Evolutionary conservation across 2,888 invertebrate species (phyloP), one percentile per base, ranked within the genome.

Genomic region (Drosophila austrosaltans): DNA sequence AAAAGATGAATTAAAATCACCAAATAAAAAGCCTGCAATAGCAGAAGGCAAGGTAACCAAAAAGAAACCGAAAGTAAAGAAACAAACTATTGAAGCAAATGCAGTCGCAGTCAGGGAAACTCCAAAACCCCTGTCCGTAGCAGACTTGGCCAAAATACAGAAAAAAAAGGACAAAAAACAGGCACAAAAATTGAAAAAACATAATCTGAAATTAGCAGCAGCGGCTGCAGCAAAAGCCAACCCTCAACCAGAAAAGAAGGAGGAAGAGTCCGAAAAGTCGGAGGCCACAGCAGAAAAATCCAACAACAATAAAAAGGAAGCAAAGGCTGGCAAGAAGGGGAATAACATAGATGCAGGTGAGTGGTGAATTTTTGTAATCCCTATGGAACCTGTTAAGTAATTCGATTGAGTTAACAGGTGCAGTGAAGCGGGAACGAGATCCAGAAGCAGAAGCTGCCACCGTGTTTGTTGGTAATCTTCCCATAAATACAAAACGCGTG

Each of bases 391-490:
- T 3, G 2, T 8, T 1, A 48, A 1, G 2, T 10, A 48, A 22
- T 12, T 12, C 2, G 2, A 36, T 10, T 36, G 30, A 36, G 8
- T n/a, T 8, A 12, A 56, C 59, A 84, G 87, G 66, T 48, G 62
- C 56, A 10, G 70, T 72, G 0, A 83, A 75, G 12, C 22, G 75
- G 3, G 70, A 59, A 53, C 72, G 82, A 5, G 72, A 85, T 69
- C 83, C 89, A 1, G 79, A 67, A 1, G 65, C 69, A 8, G 85
- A 88, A 30, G 87, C 81, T 7, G 76, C 83, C 12, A 93, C 93
- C 0, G 70, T 93, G 1, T 93, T 92, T 70, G 87, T 92, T 30
- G 93, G 93, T 0, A 93, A 93, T 75, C 67, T 93, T 0, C 91
- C 92, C 0, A 78, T 84, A 0, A 92, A 91, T 54, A 91, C 91